phyloP scores from a whole-genome alignment of 2,888 invertebrate genomes.

The Serrognathus titanus region DNA sequence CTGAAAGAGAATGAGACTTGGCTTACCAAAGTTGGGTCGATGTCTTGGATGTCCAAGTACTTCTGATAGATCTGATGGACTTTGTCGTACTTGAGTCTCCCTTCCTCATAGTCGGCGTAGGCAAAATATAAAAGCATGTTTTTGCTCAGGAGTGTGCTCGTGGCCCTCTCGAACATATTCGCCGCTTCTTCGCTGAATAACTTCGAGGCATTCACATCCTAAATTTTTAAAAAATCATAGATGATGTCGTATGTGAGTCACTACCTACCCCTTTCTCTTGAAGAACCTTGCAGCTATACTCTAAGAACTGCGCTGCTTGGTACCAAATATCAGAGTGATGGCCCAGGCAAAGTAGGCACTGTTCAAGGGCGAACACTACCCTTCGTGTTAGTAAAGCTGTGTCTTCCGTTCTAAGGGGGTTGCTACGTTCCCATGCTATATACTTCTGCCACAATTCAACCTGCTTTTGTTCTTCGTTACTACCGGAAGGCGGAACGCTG shows the following conservation, averaged over 20 bases:
- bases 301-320: constrained; percentile 95
- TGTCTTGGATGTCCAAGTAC: constrained; percentile 81
- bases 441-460: constrained; percentile 99
- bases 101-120: constrained; percentile 98
- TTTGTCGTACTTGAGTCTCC: constrained; percentile 92
- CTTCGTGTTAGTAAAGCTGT: constrained; percentile 87
- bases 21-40: constrained; percentile 90
- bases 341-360: constrained; percentile 91
- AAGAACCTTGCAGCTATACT: constrained; percentile 89
- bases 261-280: constrained; percentile 86
- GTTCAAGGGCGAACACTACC: constrained; percentile 98
- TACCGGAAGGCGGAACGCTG: constrained; percentile 91
- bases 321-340: constrained; percentile 99
- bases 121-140: constrained; percentile 96
- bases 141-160: constrained; percentile 80
- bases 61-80: constrained; percentile 94
- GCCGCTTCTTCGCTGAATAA: constrained; percentile 93
- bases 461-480: constrained; percentile 89
- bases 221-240: constrained; percentile 26
- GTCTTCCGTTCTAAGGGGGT: constrained; percentile 95
- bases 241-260: background rate
- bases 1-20: too few species aligned
- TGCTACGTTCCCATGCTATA: constrained; percentile 94
- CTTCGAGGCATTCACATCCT: constrained; percentile 92
- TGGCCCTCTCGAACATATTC: constrained; percentile 92